Percentiles rank a stretch among this genome's conserved stretches.
Conservation (phyloP, 2,888 invertebrate species). For the Drosophila diplacantha region DNA sequence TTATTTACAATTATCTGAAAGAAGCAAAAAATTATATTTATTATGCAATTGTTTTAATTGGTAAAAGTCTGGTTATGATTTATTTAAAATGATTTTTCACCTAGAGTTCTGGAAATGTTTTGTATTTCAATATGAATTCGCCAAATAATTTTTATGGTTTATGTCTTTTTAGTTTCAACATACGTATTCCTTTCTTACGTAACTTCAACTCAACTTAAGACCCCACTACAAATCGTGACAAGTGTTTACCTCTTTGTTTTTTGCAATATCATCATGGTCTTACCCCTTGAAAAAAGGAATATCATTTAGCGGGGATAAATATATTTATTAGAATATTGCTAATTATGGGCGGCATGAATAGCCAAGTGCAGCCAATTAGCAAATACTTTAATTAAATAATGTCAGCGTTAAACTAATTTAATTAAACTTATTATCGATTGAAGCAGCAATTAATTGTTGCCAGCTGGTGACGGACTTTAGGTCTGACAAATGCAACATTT, state of each 20-base stretch:
- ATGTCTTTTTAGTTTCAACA: not conserved
- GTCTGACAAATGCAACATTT: not conserved
- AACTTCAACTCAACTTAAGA: not conserved
- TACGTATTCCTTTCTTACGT: not conserved
- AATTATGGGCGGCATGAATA: conserved; percentile 6
- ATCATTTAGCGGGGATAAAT: conserved; percentile 4
- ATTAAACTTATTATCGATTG: conserved; percentile 1
- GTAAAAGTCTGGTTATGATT: not conserved
- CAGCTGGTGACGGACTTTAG: not conserved
- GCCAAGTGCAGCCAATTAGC: not conserved
- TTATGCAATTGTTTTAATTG: no score
- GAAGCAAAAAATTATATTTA: not conserved
- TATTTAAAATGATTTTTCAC: not conserved
- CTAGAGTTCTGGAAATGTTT: not conserved
- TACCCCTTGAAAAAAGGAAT: conserved; percentile 5
- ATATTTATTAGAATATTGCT: conserved; percentile 5
- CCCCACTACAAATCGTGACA: conserved; percentile 1
- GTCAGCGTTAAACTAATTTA: conserved; percentile 6
- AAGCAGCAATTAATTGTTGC: conserved; percentile 7
- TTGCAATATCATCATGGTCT: not conserved
- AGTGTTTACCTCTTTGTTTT: not conserved
- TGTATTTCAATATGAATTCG: not conserved
- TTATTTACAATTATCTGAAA: no score
- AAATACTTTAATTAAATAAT: conserved; percentile 12
- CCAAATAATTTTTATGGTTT: not conserved